These are phyloP conservation scores for Agriotes lineatus DNA, from an alignment of 2,888 invertebrate species.

Conservation along the genomic window DNA sequence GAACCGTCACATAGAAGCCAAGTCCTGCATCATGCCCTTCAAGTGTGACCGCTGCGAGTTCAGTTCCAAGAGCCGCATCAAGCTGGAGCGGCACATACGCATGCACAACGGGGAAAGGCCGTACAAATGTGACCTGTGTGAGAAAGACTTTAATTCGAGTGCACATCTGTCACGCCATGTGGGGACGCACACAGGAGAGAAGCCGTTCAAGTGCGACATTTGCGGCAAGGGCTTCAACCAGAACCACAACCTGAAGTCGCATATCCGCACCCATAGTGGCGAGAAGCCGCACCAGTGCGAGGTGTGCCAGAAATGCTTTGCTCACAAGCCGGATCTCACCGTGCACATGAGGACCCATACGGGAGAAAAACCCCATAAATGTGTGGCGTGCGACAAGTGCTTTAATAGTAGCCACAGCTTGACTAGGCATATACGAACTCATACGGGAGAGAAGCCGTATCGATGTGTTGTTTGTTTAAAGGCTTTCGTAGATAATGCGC, in stretches of 20 bases:
- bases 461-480: conserved; percentile 20
- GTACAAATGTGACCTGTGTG: conserved; percentile 40
- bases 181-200: conserved; percentile 29
- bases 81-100: conserved; percentile 35
- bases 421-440: conserved; percentile 31
- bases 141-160: conserved; percentile 41
- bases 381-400: conserved; percentile 23
- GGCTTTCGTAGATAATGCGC: conserved; percentile 35
- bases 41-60: conserved; percentile 33
- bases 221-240: conserved; percentile 49
- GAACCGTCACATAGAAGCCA: conserved; percentile 37
- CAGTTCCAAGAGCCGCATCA: conserved; percentile 28
- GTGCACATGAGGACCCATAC: conserved; percentile 35
- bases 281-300: conserved; percentile 34
- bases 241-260: conserved; percentile 41
- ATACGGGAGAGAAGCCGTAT: conserved; percentile 35
- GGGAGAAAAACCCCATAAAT: conserved; percentile 35
- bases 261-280: conserved; percentile 34
- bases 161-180: conserved; percentile 40
- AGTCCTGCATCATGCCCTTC: conserved; percentile 33
- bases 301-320: conserved; percentile 30
- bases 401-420: conserved; percentile 37
- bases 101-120: conserved; percentile 38
- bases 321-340: conserved; percentile 32
- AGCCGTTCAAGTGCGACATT: conserved; percentile 29